These are phyloP conservation scores for Cyclophora albipunctata DNA, from an alignment of 2,888 invertebrate genomes.

Conservation along the genomic window DNA sequence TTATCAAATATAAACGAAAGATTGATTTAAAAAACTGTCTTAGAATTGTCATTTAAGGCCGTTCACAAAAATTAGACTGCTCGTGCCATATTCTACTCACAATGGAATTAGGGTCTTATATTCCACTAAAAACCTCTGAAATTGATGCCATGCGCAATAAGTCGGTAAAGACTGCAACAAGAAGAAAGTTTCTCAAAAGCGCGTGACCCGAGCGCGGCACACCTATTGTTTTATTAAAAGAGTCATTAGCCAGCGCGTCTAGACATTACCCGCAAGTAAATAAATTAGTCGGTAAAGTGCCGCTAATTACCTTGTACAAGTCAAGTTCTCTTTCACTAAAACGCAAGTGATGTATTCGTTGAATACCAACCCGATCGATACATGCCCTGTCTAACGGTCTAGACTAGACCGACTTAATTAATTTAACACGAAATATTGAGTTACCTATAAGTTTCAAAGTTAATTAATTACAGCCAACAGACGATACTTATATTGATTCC, in stretches of 20 bases:
- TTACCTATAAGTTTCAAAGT: constrained; percentile 16
- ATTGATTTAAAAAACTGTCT: too few relatives aligned
- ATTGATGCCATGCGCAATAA: too few relatives aligned
- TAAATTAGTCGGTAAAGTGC: constrained; percentile 56
- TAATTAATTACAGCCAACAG: constrained; percentile 9
- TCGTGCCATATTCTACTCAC: too few relatives aligned
- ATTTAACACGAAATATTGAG: constrained; percentile 34
- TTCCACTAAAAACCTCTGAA: too few relatives aligned
- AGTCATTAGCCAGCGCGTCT: constrained; percentile 46
- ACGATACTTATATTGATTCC: too few relatives aligned
- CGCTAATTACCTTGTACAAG: constrained; percentile 50
- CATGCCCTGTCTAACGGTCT: constrained; percentile 23
- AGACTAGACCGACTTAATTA: constrained; percentile 39
- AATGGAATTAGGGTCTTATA: too few relatives aligned
- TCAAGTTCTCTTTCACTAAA: constrained; percentile 42
- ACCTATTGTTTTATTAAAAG: constrained; percentile 50
- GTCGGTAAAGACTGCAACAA: too few relatives aligned
- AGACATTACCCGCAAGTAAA: constrained; percentile 57
- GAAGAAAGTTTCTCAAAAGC: constrained; percentile 23
- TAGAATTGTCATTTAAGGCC: too few relatives aligned
- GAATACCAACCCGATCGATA: constrained; percentile 24
- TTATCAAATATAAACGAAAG: too few relatives aligned
- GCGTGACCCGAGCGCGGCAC: constrained; percentile 29
- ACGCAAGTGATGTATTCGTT: constrained; percentile 35
- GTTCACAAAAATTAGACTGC: too few relatives aligned